phyloP scores from a whole-genome alignment of 2,797 vertebrate genomes.

The Zonotrichia albicollis region DNA sequence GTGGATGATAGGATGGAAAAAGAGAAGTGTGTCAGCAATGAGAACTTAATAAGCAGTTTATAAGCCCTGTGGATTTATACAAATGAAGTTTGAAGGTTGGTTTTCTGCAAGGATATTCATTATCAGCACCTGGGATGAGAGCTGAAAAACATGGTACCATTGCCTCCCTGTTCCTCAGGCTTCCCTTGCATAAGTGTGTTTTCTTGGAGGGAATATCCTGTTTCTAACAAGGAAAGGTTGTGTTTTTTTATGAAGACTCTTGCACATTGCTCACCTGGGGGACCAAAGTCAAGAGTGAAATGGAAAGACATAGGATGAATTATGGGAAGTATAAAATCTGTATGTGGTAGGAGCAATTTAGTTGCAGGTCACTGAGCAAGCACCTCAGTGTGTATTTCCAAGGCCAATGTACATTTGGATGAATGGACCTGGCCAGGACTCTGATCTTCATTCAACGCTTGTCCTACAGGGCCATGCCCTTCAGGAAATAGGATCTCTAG shows the following conservation, averaged over 20 bases:
- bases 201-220: neutral
- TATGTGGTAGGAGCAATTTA: neutral
- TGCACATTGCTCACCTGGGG: neutral
- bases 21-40: neutral
- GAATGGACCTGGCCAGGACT: neutral
- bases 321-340: neutral
- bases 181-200: neutral
- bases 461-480: neutral
- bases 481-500: neutral
- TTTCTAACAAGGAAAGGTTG: neutral
- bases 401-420: neutral
- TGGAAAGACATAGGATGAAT: neutral
- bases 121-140: neutral
- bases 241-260: neutral
- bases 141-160: neutral
- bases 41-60: constrained; percentile 12
- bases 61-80: neutral
- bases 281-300: neutral
- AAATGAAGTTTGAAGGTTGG: neutral
- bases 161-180: neutral
- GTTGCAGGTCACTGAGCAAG: neutral
- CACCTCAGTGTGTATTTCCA: neutral
- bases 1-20: neutral
- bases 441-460: neutral
- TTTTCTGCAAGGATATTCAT: neutral